These are phyloP conservation scores for Ceyx cyanopectus DNA, from an alignment of 2,113 vertebrate genomes.

Conservation along the genomic window DNA sequence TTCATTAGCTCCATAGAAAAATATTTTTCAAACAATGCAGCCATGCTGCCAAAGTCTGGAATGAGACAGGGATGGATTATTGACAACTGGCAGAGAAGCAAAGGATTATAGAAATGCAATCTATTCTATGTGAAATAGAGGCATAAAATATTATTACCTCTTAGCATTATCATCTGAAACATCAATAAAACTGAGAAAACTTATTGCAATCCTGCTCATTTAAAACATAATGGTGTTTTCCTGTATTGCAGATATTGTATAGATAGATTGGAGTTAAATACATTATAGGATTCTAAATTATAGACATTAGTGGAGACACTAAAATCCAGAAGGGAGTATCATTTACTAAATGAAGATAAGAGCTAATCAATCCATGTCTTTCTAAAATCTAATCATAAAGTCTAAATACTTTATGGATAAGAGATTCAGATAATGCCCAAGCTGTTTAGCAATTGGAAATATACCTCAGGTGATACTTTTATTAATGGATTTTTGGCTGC, in stretches of 20 bases:
- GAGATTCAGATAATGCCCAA: slow-evolving; percentile 38
- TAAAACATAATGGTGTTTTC: slow-evolving; percentile 31
- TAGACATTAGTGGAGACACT: slow-evolving; percentile 16
- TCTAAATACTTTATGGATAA: slow-evolving; percentile 57
- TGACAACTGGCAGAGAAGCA: background rate
- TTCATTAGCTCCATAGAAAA: background rate
- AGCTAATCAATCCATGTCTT: slow-evolving; percentile 62
- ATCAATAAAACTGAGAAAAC: slow-evolving; percentile 1
- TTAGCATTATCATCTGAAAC: background rate
- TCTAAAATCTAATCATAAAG: slow-evolving; percentile 61
- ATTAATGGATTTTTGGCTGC: slow-evolving; percentile 37
- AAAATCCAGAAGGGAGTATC: slow-evolving; percentile 45
- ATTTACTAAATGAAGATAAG: slow-evolving; percentile 44
- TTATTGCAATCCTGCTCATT: background rate
- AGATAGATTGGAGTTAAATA: slow-evolving; percentile 7
- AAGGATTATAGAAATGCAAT: background rate
- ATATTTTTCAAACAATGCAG: background rate
- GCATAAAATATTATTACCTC: background rate
- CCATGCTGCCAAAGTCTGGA: background rate
- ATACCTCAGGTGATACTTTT: slow-evolving; percentile 32
- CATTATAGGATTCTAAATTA: slow-evolving; percentile 20
- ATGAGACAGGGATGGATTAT: background rate
- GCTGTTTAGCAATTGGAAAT: slow-evolving; percentile 44
- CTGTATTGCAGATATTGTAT: background rate
- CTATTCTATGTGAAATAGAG: background rate